These are phyloP conservation scores for Lates japonicus DNA, from an alignment of 2,797 vertebrate genomes.

Conservation along the genomic window DNA sequence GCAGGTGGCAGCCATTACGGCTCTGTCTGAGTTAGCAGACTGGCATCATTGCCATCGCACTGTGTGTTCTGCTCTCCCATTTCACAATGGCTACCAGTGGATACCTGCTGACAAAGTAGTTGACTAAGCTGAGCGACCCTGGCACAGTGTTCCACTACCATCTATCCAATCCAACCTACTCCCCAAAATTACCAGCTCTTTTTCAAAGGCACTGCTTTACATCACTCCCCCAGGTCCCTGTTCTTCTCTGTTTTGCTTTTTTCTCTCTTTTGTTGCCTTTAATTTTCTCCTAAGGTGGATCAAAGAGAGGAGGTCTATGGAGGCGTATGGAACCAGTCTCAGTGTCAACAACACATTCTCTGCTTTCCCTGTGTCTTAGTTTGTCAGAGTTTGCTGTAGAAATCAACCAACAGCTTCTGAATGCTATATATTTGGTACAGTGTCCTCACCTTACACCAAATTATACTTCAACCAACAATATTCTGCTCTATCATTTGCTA, in stretches of 20 bases:
- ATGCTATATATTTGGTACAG: background rate
- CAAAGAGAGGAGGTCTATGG: conserved; percentile 66
- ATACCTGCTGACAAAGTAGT: conserved; percentile 47
- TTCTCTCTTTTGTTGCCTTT: conserved; percentile 43
- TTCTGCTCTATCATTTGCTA: background rate
- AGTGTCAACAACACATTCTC: conserved; percentile 69
- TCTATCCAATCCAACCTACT: conserved; percentile 11
- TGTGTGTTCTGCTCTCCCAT: conserved; percentile 23
- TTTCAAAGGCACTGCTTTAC: conserved; percentile 30
- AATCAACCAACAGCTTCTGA: conserved; percentile 3
- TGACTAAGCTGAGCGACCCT: conserved; percentile 6
- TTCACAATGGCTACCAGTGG: conserved; percentile 4
- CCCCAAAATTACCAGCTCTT: conserved; percentile 14
- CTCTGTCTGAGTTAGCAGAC: conserved; percentile 55
- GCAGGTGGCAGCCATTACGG: conserved; percentile 75
- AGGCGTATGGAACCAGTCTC: conserved; percentile 66
- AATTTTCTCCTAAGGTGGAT: conserved; percentile 72
- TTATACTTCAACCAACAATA: background rate
- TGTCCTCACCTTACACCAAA: background rate
- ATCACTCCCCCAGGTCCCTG: conserved; percentile 20
- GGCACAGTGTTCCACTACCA: conserved; percentile 22
- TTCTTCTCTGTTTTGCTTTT: conserved; percentile 32
- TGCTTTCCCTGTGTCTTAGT: conserved; percentile 6
- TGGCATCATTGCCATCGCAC: conserved; percentile 51
- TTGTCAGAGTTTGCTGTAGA: conserved; percentile 12